Evolutionary conservation across 2,888 invertebrate species (phyloP).

Genomic region (Eristalinus aeneus): DNA sequence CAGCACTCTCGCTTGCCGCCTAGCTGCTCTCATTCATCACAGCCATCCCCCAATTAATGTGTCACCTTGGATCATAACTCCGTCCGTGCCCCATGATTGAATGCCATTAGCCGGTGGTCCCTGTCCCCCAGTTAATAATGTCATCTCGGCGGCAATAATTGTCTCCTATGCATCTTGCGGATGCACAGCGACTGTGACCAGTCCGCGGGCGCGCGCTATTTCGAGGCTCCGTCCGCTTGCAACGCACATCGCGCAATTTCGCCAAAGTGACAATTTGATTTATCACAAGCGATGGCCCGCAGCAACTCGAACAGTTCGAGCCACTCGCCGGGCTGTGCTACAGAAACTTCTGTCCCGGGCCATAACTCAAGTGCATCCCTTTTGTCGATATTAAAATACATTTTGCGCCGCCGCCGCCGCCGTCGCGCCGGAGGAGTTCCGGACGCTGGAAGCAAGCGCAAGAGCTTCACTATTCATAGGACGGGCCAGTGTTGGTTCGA

Average conservation of each 20-base stretch:
- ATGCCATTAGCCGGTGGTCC: conserved; percentile 45
- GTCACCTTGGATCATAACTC: conserved; percentile 66
- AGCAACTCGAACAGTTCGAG: conserved; percentile 20
- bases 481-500: not conserved
- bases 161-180: conserved; percentile 21
- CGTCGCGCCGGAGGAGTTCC: conserved; percentile 2
- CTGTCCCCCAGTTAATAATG: conserved; percentile 56
- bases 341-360: conserved; percentile 42
- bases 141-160: conserved; percentile 55
- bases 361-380: conserved; percentile 59
- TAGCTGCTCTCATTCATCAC: conserved; percentile 54
- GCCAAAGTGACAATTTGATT: conserved; percentile 79
- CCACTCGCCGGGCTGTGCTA: conserved; percentile 23
- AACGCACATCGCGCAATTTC: conserved; percentile 38
- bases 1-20: conserved; percentile 1
- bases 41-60: conserved; percentile 63
- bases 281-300: conserved; percentile 73
- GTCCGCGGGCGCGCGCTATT: conserved; percentile 1
- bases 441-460: conserved; percentile 11
- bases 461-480: conserved; percentile 62
- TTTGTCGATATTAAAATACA: conserved; percentile 56
- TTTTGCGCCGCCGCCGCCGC: not conserved
- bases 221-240: conserved; percentile 20
- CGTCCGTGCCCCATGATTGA: conserved; percentile 63
- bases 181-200: not conserved